Base-by-base conservation (phyloP, 1,140 invertebrate genomes). In the Frieseomelitta varia region DNA sequence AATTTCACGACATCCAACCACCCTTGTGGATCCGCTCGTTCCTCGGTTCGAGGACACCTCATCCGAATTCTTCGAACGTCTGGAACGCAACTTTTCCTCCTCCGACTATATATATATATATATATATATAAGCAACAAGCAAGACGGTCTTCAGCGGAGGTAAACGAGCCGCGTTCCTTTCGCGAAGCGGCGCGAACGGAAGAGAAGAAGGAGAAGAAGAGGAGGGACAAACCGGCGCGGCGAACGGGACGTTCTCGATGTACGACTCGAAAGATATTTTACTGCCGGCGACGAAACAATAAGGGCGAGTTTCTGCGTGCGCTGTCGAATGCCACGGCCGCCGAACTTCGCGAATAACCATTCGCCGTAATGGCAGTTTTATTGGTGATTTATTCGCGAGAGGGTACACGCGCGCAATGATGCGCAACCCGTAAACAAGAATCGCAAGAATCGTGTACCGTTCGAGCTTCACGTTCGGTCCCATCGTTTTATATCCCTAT, bases 361-460 rank as follows among this genome's bases (percentile, higher is more conserved):
- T 91, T 30, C 63, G n/a, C 88, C 87, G 87, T 91, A 93, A 93
- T 87, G 91, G 87, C 91, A 91, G 87, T 93, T 91, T 93, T 92
- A 93, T 92, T 86, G 89, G 86, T 82, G 79, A 91, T 92, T 92
- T 93, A 93, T 93, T 90, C 86, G 84, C 47, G 24, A 87, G 71
- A 69, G 69, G 77, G 85, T 83, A 84, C 83, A 85, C 27, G 39
- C 30, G 87, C 68, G 91, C 92, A 93, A 93, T 92, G 92, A 92
- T 86, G 90, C 91, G 92, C 89, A 88, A 92, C 90, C 88, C 86
- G 91, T 92, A 93, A 93, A 93, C 91, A 93, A 90, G 89, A 71
- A 87, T 88, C 85, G 51, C 47, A 39, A 39, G 39, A 47, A 8
- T 47, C 39, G 39, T 8, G 15, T n/a, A n/a, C 3, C 58, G 3